A percentile compares a stretch with the other conserved stretches of the same genome.
phyloP scores from a whole-genome alignment of 2,888 invertebrate species.

The Eristalinus aeneus region DNA sequence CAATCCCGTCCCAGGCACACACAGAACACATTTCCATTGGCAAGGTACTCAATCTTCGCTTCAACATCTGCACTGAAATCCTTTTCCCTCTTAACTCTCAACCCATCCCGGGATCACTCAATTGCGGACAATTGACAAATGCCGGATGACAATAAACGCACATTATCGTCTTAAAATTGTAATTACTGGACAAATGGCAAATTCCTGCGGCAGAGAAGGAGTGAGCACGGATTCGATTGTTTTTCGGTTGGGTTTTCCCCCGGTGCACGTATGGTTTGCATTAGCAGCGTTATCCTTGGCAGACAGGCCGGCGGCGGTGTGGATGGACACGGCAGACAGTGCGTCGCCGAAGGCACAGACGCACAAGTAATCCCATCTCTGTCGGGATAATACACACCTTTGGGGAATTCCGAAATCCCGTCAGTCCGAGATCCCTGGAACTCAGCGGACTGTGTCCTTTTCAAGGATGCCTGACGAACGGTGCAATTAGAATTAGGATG shows the following conservation, averaged over 20 bases:
- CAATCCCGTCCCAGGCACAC: neutral
- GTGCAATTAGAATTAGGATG: constrained; percentile 65
- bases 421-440: constrained; percentile 23
- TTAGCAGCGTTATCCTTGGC: constrained; percentile 21
- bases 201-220: neutral
- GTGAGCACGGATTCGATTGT: neutral
- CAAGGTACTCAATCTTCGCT: neutral
- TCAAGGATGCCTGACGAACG: neutral
- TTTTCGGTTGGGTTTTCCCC: constrained; percentile 37
- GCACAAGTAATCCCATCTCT: neutral
- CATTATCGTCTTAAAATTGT: constrained; percentile 42
- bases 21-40: neutral
- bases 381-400: constrained; percentile 7
- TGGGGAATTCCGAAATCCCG: constrained; percentile 65
- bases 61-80: neutral
- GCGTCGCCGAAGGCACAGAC: constrained; percentile 37
- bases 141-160: constrained; percentile 34
- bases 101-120: neutral
- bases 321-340: constrained; percentile 35
- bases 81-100: neutral
- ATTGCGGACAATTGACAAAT: constrained; percentile 36
- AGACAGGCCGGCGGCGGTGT: neutral
- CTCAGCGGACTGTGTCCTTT: neutral
- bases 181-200: constrained; percentile 56
- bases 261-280: constrained; percentile 45